Percentiles rank a stretch among this genome's conserved stretches.
Evolutionary conservation across 2,797 vertebrate species (phyloP).

Genomic region (Gobionotothen gibberifrons): DNA sequence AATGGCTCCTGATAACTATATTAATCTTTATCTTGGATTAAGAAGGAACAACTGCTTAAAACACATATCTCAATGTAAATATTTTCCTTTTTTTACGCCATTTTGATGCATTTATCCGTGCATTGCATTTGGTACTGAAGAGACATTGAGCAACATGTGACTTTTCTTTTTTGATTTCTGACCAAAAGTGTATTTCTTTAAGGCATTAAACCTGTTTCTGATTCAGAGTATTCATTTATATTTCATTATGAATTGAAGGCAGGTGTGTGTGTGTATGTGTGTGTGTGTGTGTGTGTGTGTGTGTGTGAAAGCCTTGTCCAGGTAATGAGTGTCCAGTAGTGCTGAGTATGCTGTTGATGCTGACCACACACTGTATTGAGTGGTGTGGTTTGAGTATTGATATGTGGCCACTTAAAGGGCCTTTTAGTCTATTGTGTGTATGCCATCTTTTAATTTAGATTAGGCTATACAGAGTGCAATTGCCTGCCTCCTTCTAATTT

Average conservation of each 20-base stretch:
- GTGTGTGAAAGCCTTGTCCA: neutral
- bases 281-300: neutral
- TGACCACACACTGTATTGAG: slow-evolving; percentile 56
- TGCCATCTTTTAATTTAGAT: slow-evolving; percentile 56
- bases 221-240: neutral
- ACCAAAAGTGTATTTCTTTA: too few relatives aligned
- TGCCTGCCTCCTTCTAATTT: slow-evolving; percentile 17
- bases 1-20: slow-evolving; percentile 1
- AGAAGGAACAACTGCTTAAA: too few relatives aligned
- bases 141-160: too few relatives aligned
- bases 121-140: too few relatives aligned
- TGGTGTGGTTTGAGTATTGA: slow-evolving; percentile 57
- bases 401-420: slow-evolving; percentile 49
- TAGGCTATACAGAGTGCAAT: slow-evolving; percentile 8
- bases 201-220: too few relatives aligned
- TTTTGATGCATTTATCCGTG: too few relatives aligned
- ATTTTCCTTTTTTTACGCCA: too few relatives aligned
- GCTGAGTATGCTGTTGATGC: slow-evolving; percentile 46
- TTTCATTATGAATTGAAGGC: neutral
- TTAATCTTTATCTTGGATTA: too few relatives aligned
- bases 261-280: slow-evolving; percentile 5
- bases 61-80: too few relatives aligned
- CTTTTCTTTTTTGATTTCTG: too few relatives aligned
- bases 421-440: slow-evolving; percentile 18
- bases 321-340: slow-evolving; percentile 36